Evolutionary conservation across 2,797 vertebrate genomes (phyloP).

Genomic region (Cyclura pinguis): DNA sequence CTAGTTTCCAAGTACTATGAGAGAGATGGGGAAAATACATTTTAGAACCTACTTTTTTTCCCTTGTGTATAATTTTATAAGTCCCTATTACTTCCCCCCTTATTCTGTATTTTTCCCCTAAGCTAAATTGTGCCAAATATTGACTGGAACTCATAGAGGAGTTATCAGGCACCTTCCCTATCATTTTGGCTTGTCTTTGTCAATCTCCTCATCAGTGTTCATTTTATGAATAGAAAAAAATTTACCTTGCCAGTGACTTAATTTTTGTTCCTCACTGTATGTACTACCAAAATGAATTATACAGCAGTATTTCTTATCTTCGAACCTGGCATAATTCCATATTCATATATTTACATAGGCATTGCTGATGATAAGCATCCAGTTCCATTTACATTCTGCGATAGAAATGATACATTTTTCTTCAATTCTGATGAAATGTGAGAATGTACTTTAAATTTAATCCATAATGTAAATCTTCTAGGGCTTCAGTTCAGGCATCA

Average conservation of each 20-base stretch:
- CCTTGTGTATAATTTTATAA: no score
- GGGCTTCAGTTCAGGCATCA: background rate
- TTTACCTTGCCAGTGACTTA: background rate
- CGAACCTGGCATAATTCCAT: background rate
- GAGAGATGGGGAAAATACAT: no score
- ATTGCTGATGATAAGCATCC: background rate
- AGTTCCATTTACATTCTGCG: background rate
- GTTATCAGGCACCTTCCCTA: background rate
- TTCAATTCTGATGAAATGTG: background rate
- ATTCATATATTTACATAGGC: background rate
- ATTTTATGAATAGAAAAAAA: background rate
- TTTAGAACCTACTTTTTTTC: no score
- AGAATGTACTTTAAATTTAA: background rate
- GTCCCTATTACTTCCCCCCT: no score
- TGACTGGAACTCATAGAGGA: background rate
- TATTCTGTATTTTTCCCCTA: background rate
- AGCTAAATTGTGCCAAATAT: background rate
- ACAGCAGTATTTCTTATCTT: background rate
- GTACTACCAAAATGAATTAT: background rate
- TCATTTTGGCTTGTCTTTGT: background rate
- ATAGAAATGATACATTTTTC: rapidly evolving
- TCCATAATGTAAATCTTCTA: background rate
- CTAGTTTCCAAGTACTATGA: no score
- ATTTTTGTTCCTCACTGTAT: background rate
- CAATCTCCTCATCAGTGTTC: background rate